These are phyloP conservation scores for Aurelia sp. DNA, from an alignment of 30 jellyfish, hydroid and myxozoan species.

Conservation along the genomic window DNA sequence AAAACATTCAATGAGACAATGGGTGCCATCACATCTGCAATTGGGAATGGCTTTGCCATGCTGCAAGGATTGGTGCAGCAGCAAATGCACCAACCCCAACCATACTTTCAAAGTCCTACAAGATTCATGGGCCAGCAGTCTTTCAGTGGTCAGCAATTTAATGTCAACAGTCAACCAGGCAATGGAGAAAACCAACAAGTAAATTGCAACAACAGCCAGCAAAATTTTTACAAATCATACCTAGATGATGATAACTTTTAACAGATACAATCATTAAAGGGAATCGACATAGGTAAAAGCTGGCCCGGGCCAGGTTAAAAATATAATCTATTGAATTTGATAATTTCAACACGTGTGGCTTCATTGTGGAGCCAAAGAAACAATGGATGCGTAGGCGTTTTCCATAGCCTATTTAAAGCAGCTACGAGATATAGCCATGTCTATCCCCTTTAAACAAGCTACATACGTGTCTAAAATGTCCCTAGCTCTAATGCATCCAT, in stretches of 20 bases:
- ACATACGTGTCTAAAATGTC: no score
- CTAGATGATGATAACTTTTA: slow-evolving; percentile 13
- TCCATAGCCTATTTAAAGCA: no score
- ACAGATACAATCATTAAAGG: not conserved
- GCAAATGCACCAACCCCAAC: slow-evolving; percentile 28
- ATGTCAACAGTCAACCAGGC: slow-evolving; percentile 1
- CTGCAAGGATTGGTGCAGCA: slow-evolving; percentile 34
- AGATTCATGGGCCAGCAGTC: slow-evolving; percentile 21
- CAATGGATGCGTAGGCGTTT: no score
- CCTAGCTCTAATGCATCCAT: no score
- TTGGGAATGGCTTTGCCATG: slow-evolving; percentile 30
- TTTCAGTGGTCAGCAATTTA: slow-evolving; percentile 13
- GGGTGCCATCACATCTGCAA: slow-evolving; percentile 24
- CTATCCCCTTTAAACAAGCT: no score
- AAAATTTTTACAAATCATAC: slow-evolving; percentile 7
- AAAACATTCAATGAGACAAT: slow-evolving; percentile 12
- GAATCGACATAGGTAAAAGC: no score
- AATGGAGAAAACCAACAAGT: slow-evolving; percentile 7
- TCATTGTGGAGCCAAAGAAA: no score
- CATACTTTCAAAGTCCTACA: slow-evolving; percentile 11
- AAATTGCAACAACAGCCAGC: slow-evolving; percentile 12
- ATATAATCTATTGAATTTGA: no score
- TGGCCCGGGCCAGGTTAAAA: no score
- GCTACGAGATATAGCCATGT: no score
- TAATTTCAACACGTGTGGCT: no score